phyloP scores from a whole-genome alignment of 2,888 invertebrate genomes.

The Nymphalis urticae region DNA sequence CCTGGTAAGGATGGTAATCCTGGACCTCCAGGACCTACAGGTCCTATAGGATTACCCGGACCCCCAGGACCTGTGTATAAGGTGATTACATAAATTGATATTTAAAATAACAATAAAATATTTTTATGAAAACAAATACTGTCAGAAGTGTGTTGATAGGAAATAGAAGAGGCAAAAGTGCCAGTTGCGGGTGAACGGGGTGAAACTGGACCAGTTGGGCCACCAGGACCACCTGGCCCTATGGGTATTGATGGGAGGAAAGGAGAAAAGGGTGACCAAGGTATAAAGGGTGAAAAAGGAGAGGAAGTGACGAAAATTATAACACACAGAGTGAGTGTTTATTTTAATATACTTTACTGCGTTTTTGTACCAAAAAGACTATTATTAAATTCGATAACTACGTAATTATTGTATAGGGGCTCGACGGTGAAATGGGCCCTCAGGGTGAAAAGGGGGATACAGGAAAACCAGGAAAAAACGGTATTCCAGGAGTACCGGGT shows the following conservation, averaged over 20 bases:
- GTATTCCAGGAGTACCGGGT: conserved; percentile 85
- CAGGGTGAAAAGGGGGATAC: conserved; percentile 56
- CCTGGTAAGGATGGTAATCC: conserved; percentile 84
- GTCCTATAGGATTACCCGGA: conserved; percentile 79
- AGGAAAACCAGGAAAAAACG: conserved; percentile 74
- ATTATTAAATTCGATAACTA: background rate
- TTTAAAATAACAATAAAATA: conserved; percentile 36
- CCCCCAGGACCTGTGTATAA: conserved; percentile 70
- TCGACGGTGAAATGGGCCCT: conserved; percentile 43
- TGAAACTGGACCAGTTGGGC: conserved; percentile 55
- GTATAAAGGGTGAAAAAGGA: conserved; percentile 46
- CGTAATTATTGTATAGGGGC: conserved; percentile 23
- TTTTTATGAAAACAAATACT: conserved; percentile 38
- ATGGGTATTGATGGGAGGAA: conserved; percentile 79
- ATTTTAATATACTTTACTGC: too few relatives aligned
- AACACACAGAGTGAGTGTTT: conserved; percentile 20
- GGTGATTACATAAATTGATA: conserved; percentile 50
- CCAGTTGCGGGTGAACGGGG: conserved; percentile 55
- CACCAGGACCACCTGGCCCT: conserved; percentile 79
- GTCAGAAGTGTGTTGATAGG: conserved; percentile 59
- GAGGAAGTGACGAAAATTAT: conserved; percentile 26
- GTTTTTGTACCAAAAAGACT: background rate
- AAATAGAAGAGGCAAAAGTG: conserved; percentile 54
- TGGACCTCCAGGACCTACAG: conserved; percentile 85
- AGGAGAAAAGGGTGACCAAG: conserved; percentile 58